A percentile compares a stretch with the other conserved stretches of the same genome.
phyloP scores from a whole-genome alignment of 2,888 invertebrate species.

The Tyria jacobaeae region DNA sequence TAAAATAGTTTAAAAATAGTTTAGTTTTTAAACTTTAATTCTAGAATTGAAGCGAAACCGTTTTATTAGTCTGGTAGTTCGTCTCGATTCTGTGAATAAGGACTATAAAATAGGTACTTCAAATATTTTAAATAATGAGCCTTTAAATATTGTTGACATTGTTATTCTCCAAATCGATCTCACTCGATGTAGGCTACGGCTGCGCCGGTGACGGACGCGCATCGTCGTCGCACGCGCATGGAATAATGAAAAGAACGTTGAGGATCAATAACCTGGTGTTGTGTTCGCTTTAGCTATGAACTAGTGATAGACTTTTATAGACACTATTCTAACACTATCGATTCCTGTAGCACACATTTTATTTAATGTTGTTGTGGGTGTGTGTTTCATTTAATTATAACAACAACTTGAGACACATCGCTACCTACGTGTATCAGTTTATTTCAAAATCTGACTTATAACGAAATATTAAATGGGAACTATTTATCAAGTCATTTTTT shows the following conservation, averaged over 20 bases:
- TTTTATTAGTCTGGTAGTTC: not conserved
- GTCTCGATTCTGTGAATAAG: not conserved
- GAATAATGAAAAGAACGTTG: conserved; percentile 65
- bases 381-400: too few species aligned
- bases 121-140: not conserved
- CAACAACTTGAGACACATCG: too few species aligned
- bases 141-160: not conserved
- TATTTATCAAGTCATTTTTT: too few species aligned
- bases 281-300: conserved; percentile 29
- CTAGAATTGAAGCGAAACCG: not conserved
- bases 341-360: too few species aligned
- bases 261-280: conserved; percentile 71
- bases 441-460: too few species aligned
- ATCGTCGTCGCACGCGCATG: conserved; percentile 57
- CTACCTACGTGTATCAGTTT: too few species aligned
- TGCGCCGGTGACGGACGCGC: conserved; percentile 44
- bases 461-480: too few species aligned
- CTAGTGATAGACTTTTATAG: conserved; percentile 13
- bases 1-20: too few species aligned
- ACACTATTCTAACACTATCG: not conserved
- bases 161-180: conserved; percentile 38
- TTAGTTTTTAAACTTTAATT: not conserved
- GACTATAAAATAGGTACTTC: not conserved
- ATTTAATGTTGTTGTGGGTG: too few species aligned
- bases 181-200: conserved; percentile 35